Evolutionary conservation across 1,140 invertebrate genomes (phyloP).

Genomic region (Camponotus floridanus): DNA sequence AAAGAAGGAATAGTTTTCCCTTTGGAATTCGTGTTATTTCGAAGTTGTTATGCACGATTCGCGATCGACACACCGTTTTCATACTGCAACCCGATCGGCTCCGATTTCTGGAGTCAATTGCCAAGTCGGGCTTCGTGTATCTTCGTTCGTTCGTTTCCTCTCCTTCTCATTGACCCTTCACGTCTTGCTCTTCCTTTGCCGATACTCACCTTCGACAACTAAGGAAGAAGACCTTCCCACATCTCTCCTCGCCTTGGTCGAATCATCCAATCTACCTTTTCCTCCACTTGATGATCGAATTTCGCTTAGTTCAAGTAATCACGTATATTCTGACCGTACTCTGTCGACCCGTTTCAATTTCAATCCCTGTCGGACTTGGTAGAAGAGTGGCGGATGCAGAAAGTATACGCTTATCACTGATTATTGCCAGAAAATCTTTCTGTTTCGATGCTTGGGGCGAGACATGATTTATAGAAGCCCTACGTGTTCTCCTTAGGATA

Average conservation of each 20-base stretch:
- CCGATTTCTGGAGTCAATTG: constrained; percentile 55
- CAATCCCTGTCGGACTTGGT: constrained; percentile 22
- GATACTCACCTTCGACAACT: constrained; percentile 2
- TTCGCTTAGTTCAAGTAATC: constrained; percentile 75
- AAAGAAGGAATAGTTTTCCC: not conserved
- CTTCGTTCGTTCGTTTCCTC: not conserved
- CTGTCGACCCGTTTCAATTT: constrained; percentile 74
- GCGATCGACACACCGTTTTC: constrained; percentile 39
- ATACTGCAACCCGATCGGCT: constrained; percentile 22
- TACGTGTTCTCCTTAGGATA: not conserved
- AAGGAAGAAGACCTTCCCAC: not conserved
- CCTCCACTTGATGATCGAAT: constrained; percentile 79
- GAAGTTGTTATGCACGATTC: constrained; percentile 23
- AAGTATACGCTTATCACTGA: constrained; percentile 37
- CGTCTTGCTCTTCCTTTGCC: constrained; percentile 7
- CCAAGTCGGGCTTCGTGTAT: constrained; percentile 7
- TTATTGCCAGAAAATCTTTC: constrained; percentile 23
- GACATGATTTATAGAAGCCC: constrained; percentile 3
- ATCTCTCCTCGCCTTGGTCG: not conserved
- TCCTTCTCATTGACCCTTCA: not conserved
- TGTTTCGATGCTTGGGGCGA: constrained; percentile 6
- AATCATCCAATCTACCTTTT: constrained; percentile 78
- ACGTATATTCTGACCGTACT: constrained; percentile 56
- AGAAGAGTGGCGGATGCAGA: constrained; percentile 10
- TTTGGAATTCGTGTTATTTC: constrained; percentile 33